phyloP scores from a whole-genome alignment of 2,888 invertebrate genomes.

The Eupithecia pulchellata region DNA sequence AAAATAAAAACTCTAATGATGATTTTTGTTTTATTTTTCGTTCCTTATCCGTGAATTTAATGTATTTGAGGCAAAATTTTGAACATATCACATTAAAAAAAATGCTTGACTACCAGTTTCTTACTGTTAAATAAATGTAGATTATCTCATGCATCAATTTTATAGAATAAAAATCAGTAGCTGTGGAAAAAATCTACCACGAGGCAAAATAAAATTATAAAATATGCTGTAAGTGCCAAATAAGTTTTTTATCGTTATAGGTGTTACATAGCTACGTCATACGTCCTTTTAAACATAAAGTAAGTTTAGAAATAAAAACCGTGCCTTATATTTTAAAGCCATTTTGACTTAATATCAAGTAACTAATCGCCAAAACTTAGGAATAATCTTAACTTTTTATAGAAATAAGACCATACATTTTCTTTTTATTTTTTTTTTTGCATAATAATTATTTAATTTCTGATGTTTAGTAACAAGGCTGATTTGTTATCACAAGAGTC shows the following conservation, averaged over 20 bases:
- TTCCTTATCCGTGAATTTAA: slow-evolving; percentile 54
- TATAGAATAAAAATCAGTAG: not conserved
- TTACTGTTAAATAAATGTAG: not conserved
- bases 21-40: slow-evolving; percentile 72
- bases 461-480: slow-evolving; percentile 30
- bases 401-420: slow-evolving; percentile 32
- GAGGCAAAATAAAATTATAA: not conserved
- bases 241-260: slow-evolving; percentile 21
- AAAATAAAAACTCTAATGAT: slow-evolving; percentile 74
- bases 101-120: not conserved
- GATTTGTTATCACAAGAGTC: slow-evolving; percentile 16
- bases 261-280: slow-evolving; percentile 66
- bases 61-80: slow-evolving; percentile 51
- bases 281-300: slow-evolving; percentile 73
- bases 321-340: slow-evolving; percentile 85
- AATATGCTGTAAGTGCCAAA: slow-evolving; percentile 54
- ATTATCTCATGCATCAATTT: not conserved
- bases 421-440: slow-evolving; percentile 29
- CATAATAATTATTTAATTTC: slow-evolving; percentile 3
- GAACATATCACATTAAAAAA: slow-evolving; percentile 68
- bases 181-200: not conserved
- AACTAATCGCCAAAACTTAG: slow-evolving; percentile 67
- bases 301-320: slow-evolving; percentile 76
- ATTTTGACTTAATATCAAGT: slow-evolving; percentile 78
- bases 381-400: slow-evolving; percentile 43